These are phyloP conservation scores for Datnioides undecimradiatus DNA, from an alignment of 2,113 vertebrate species.

Conservation along the genomic window DNA sequence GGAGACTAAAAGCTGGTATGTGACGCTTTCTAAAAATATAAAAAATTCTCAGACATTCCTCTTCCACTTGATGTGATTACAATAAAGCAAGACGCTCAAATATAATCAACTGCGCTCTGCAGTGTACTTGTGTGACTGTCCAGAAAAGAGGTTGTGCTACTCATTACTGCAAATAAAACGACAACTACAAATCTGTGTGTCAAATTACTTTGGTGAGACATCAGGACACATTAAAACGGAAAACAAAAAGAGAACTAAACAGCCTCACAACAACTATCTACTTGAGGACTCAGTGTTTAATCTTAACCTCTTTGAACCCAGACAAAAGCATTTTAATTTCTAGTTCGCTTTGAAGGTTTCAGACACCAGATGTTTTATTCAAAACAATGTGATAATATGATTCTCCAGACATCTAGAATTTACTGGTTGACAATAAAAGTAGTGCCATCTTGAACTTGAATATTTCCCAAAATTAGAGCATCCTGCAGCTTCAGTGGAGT, in stretches of 20 bases:
- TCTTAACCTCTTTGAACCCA: constrained; percentile 28
- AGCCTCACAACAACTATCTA: constrained; percentile 32
- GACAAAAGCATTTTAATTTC: background rate
- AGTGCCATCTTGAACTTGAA: background rate
- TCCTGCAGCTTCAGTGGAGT: background rate
- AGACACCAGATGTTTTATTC: background rate
- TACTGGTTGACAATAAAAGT: background rate
- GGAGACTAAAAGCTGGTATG: background rate
- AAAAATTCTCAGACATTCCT: constrained; percentile 11
- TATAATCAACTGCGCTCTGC: constrained; percentile 35
- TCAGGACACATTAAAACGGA: background rate
- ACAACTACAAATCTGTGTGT: background rate
- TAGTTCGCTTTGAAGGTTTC: background rate
- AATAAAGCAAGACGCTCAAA: constrained; percentile 26
- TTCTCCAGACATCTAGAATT: background rate
- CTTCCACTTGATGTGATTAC: constrained; percentile 25
- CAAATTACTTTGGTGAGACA: constrained; percentile 13
- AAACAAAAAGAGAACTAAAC: constrained; percentile 6
- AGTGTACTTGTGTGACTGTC: constrained; percentile 16
- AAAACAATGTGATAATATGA: background rate
- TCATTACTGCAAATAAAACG: constrained; percentile 25
- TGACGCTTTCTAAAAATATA: constrained; percentile 27
- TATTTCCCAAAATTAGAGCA: background rate
- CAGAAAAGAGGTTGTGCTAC: constrained; percentile 33
- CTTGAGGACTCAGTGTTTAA: constrained; percentile 28